Conservation (phyloP, 2,113 vertebrate species). For the Melierax canorus region DNA sequence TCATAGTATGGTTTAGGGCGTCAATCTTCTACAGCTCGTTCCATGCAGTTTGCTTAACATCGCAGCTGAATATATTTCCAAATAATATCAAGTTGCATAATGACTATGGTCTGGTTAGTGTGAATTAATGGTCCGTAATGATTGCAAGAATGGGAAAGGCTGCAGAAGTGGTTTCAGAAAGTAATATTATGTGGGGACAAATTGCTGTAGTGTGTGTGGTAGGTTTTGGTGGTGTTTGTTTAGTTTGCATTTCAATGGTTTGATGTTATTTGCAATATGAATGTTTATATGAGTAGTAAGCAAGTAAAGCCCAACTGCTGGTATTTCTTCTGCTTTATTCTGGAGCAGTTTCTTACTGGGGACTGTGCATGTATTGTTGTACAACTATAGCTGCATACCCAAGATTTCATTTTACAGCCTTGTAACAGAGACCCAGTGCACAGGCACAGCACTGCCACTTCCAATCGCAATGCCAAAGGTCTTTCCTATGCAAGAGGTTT, state of each 20-base stretch:
- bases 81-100: background rate
- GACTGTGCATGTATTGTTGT: fast-evolving
- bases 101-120: background rate
- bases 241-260: background rate
- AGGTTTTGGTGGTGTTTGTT: background rate
- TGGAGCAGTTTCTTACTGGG: background rate
- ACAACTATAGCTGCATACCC: too few relatives aligned
- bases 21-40: background rate
- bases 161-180: background rate
- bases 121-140: background rate
- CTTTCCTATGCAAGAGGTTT: background rate
- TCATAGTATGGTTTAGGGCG: too few relatives aligned
- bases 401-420: background rate
- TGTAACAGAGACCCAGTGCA: background rate
- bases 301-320: background rate
- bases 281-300: background rate
- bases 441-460: background rate
- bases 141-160: background rate
- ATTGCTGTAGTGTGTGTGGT: too few relatives aligned
- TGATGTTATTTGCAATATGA: background rate
- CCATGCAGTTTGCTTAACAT: background rate
- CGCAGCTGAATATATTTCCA: background rate
- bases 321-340: background rate
- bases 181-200: background rate
- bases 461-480: background rate